Base-by-base conservation (phyloP, 2,113 vertebrate genomes). In the Carollia perspicillata region DNA sequence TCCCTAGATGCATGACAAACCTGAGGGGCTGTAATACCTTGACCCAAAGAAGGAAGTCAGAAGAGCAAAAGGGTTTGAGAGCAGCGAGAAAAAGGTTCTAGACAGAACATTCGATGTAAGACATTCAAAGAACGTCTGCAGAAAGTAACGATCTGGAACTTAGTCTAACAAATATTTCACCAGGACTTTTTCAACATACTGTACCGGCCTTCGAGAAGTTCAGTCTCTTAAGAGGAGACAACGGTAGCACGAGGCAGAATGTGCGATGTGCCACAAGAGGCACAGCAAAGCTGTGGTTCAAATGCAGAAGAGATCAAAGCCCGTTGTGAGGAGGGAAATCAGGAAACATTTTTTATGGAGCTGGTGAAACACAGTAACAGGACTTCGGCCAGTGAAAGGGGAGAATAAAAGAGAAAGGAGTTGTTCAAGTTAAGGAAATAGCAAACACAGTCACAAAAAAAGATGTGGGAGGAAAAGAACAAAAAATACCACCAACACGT, bases 121-220 rank as follows among this genome's bases (percentile, higher is more conserved):
- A 72, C 47, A 66, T 42, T 75, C 49, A 79, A 47, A 96, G 42
- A 74, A 60, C 23, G 17, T 55, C 35, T 33, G 33, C 42, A 84
- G 58, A 94, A 89, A 92, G 35, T 44, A 90, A 83, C 60, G n/a
- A n/a, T 37, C 37, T 71, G 33, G 23, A 92, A 78, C 30, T 78
- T 53, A n/a, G 44, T 77, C 90, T 87, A 91, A 53, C 49, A 81
- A 71, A 55, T 75, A 92, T n/a, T 68, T 87, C 60, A 81, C 75
- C 30, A 69, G 18, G 42, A 53, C 77, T 63, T 83, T 58, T 12
- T 58, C 44, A 65, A 51, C 20, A 72, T 33, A 47, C 0, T 40
- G 22, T n/a, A 58, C 18, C 51, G 78, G 40, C 63, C 58, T 51
- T 71, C 68, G 83, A 66, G 47, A 91, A 58, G 75, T 81, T 44